These are phyloP conservation scores for Idris sp. DNA, from an alignment of 1,140 invertebrate genomes.

Conservation along the genomic window DNA sequence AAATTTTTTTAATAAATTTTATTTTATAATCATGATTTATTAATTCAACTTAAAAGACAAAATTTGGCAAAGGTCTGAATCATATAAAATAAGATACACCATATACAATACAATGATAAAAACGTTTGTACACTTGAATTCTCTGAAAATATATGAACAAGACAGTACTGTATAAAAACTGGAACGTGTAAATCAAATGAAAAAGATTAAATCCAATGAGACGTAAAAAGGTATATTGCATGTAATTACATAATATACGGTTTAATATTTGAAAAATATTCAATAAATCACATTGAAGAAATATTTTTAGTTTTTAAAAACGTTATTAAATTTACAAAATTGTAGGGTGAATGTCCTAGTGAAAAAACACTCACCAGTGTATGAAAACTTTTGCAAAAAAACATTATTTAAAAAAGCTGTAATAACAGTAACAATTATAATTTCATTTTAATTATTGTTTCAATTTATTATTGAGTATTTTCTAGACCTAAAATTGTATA, in stretches of 20 bases:
- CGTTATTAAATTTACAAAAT: too few relatives aligned
- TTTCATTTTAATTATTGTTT: too few relatives aligned
- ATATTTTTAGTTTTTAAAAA: too few relatives aligned
- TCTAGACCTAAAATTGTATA: too few relatives aligned
- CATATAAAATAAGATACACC: slow-evolving; percentile 26
- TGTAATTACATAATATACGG: slow-evolving; percentile 43
- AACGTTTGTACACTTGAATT: slow-evolving; percentile 41
- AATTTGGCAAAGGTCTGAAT: slow-evolving; percentile 32
- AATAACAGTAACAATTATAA: too few relatives aligned
- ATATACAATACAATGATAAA: slow-evolving; percentile 19
- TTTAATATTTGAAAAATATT: slow-evolving; percentile 29
- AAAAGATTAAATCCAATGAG: slow-evolving; percentile 56
- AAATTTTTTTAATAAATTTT: too few relatives aligned
- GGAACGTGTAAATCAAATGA: slow-evolving; percentile 39
- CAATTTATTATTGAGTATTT: too few relatives aligned
- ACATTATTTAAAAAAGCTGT: too few relatives aligned
- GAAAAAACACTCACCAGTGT: too few relatives aligned
- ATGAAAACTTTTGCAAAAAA: too few relatives aligned
- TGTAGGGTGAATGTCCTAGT: too few relatives aligned
- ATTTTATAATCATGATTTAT: slow-evolving; percentile 5
- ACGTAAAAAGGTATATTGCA: slow-evolving; percentile 45
- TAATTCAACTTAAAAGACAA: slow-evolving; percentile 3
- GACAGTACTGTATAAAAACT: slow-evolving; percentile 25
- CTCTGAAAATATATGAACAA: slow-evolving; percentile 48
- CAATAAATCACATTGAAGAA: too few relatives aligned